Evolutionary conservation across 2,797 vertebrate species (phyloP).

Genomic region (Spinus olivaceus): DNA sequence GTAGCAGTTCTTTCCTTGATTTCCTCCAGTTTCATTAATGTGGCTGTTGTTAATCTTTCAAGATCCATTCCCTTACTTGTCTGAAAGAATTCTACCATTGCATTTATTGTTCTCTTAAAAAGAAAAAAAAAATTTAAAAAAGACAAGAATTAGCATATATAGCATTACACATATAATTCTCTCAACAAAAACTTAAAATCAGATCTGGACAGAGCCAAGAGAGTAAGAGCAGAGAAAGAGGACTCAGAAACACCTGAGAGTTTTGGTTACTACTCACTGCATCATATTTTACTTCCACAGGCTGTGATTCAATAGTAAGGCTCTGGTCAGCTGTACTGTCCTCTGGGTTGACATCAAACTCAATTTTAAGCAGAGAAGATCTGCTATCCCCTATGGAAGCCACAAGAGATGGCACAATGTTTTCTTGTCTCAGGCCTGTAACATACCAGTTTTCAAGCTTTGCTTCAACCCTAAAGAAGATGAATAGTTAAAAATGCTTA

Average conservation of each 20-base stretch:
- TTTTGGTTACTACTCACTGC: conserved; percentile 77
- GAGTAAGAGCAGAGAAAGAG: not conserved
- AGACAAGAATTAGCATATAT: not conserved
- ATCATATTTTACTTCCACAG: conserved; percentile 94
- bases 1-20: conserved; percentile 93
- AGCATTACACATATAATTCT: not conserved
- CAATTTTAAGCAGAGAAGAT: conserved; percentile 86
- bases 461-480: conserved; percentile 83
- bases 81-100: conserved; percentile 89
- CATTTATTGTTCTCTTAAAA: conserved; percentile 87
- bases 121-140: too few species aligned
- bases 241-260: not conserved
- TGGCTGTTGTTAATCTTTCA: conserved; percentile 90
- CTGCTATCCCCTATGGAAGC: conserved; percentile 83
- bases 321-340: conserved; percentile 84
- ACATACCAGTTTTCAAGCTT: conserved; percentile 91
- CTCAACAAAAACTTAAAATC: not conserved
- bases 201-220: not conserved
- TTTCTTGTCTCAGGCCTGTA: conserved; percentile 86
- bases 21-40: conserved; percentile 92
- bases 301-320: conserved; percentile 86
- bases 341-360: conserved; percentile 88
- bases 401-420: conserved; percentile 86
- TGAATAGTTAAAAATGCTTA: not conserved
- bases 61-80: conserved; percentile 86